Base-by-base conservation (phyloP, 2,797 vertebrate species). In the Saxicola maurus region DNA sequence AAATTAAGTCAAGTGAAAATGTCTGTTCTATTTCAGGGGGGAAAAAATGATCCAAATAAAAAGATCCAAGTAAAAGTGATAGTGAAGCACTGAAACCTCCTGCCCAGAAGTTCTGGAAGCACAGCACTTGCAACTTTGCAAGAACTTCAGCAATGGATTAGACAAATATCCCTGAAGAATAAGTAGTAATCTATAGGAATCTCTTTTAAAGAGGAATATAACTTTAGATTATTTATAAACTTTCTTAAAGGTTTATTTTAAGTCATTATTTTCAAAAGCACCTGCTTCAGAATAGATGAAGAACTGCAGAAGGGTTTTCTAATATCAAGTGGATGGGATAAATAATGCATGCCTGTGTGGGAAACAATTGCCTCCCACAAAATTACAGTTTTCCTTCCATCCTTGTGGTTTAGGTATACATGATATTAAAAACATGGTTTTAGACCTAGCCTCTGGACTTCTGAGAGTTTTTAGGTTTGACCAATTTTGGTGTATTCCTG, bases 1-100 rank as follows among this genome's bases (percentile, higher is more conserved):
- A 8, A 56, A 4, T 17, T 40, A 13, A 68, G 7, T 24, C 8
- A 30, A 80, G 49, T 30, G 16, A 75, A 77, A 72, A 65, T 9
- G 2, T 13, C 13, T 62, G 4, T 37, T 75, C 2, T 49, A 37
- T 64, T 68, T 61, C 61, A 75, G 9, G 3, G 0, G 0, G 6
- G 11, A 35, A 18, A 30, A 53, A 25, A 8, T 1, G 1, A 37
- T 56, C 2, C 3, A 5, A 52, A 59, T 27, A 43, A 43, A 51
- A 48, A 38, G 0, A n/a, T 35, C 6, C 2, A 64, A 24, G 27
- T 37, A 43, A 67, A 74, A 81, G 4, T 2, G 1, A 21, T 8
- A 49, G 3, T 4, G 3, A 83, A 86, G 4, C n/a, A 4, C 8
- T 46, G 27, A 77, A 87, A 61, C 7, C 31, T 20, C 24, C n/a